These are phyloP conservation scores for Pipistrellus pipistrellus DNA, from an alignment of 2,797 vertebrate genomes.

Conservation along the genomic window DNA sequence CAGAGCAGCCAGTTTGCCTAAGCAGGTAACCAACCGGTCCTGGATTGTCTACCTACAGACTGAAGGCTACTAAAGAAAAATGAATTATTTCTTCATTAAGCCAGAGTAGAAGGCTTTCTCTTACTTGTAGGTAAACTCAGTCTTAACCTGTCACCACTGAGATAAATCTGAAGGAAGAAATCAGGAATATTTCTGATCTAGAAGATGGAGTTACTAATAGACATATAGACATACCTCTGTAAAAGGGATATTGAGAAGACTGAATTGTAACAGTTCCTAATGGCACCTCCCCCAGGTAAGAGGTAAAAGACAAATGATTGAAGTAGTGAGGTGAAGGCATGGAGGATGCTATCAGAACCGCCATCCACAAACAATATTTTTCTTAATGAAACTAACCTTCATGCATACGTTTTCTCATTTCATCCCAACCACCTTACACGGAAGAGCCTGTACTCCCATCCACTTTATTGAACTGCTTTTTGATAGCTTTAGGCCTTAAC, in stretches of 20 bases:
- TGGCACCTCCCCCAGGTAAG: neutral
- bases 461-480: neutral
- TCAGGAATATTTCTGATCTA: neutral
- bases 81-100: neutral
- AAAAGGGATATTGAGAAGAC: neutral
- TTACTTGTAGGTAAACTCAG: neutral
- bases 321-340: neutral
- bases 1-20: neutral
- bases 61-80: neutral
- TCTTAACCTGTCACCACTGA: neutral
- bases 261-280: neutral
- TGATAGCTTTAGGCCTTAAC: neutral
- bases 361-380: neutral
- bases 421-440: neutral
- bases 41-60: neutral
- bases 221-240: neutral
- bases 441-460: neutral
- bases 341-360: neutral
- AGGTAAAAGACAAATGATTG: neutral
- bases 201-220: neutral
- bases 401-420: neutral
- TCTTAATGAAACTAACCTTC: neutral
- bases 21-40: neutral
- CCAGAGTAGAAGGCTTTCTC: neutral
- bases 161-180: constrained; percentile 23